Evolutionary conservation across 2,797 vertebrate genomes (phyloP).

Genomic region (Bufotes viridis): DNA sequence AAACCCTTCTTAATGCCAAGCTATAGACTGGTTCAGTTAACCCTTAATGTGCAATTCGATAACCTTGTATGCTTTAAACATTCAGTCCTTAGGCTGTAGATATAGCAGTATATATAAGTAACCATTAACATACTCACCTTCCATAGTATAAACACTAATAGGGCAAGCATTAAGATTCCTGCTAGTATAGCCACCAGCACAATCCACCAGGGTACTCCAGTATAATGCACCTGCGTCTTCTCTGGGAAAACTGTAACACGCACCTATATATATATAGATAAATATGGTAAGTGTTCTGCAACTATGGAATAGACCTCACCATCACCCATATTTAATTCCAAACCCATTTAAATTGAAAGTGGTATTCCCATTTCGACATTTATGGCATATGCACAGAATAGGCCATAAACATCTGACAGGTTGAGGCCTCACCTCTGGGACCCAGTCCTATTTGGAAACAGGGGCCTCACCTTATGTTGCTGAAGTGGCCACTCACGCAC

Average conservation of each 20-base stretch:
- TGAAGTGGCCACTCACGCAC: too few relatives aligned
- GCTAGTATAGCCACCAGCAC: constrained; percentile 89
- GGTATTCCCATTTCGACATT: neutral
- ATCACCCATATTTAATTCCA: neutral
- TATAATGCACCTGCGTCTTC: constrained; percentile 77
- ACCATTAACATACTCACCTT: constrained; percentile 81
- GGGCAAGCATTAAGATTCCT: constrained; percentile 89
- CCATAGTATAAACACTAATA: constrained; percentile 92
- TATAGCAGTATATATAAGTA: neutral
- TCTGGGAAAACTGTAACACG: constrained; percentile 90
- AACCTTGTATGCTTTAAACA: neutral
- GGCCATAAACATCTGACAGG: too few relatives aligned
- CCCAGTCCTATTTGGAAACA: too few relatives aligned
- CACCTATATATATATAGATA: constrained; percentile 74
- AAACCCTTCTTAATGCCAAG: too few relatives aligned
- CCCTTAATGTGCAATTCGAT: too few relatives aligned
- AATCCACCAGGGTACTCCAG: constrained; percentile 95
- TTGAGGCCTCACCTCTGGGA: too few relatives aligned
- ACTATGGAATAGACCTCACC: neutral
- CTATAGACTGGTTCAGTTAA: too few relatives aligned
- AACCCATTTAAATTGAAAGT: neutral
- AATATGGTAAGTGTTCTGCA: neutral
- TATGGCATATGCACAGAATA: neutral
- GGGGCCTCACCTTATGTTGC: too few relatives aligned
- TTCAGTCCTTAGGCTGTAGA: neutral